Evolutionary conservation across 2,888 invertebrate genomes (phyloP).

Genomic region (Drosophila gaucha): DNA sequence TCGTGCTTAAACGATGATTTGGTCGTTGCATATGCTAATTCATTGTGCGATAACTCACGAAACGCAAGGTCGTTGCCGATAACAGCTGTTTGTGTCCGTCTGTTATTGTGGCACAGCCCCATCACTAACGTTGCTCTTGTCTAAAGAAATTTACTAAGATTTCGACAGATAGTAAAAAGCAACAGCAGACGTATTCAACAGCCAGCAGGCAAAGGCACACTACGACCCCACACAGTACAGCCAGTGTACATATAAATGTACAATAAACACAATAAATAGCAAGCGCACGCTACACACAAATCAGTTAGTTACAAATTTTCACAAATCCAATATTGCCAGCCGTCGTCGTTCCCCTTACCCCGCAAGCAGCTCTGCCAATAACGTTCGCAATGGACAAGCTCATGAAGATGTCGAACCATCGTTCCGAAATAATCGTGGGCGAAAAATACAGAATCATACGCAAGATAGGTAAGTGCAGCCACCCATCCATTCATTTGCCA

Average conservation of each 20-base stretch:
- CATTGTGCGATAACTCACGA: constrained; percentile 39
- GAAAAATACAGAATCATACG: constrained; percentile 97
- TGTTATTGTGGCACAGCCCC: constrained; percentile 38
- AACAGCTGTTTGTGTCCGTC: constrained; percentile 44
- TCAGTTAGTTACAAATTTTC: constrained; percentile 15
- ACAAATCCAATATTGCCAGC: constrained; percentile 16
- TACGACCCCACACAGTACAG: constrained; percentile 7
- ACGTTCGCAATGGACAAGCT: constrained; percentile 30
- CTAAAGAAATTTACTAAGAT: constrained; percentile 33
- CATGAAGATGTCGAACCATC: constrained; percentile 76
- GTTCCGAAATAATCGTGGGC: constrained; percentile 92
- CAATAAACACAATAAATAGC: constrained; percentile 5
- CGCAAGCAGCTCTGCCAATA: constrained; percentile 11
- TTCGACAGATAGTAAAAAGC: constrained; percentile 19
- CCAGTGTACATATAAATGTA: constrained; percentile 26
- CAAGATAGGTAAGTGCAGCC: constrained; percentile 91
- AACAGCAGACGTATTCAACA: not conserved
- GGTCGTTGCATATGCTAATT: constrained; percentile 27
- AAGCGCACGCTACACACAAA: constrained; percentile 7
- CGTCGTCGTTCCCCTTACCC: constrained; percentile 11
- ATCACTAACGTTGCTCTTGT: constrained; percentile 38
- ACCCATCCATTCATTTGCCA: not conserved
- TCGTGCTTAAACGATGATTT: not conserved
- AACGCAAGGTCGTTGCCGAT: constrained; percentile 45
- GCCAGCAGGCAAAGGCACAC: constrained; percentile 6